Evolutionary conservation across 2,888 invertebrate genomes (phyloP).

Genomic region (Synergus gifuensis): DNA sequence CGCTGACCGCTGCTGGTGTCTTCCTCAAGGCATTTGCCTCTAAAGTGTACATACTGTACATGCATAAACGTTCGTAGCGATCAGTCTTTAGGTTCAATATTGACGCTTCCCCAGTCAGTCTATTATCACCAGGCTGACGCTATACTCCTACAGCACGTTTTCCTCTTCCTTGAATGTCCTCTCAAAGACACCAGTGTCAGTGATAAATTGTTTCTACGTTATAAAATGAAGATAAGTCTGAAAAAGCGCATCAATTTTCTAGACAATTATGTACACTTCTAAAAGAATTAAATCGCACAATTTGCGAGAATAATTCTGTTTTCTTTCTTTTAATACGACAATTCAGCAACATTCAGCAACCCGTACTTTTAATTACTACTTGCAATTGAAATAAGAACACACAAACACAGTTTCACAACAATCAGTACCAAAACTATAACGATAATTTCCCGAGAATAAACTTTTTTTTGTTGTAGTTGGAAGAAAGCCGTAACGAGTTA

Average conservation of each 20-base stretch:
- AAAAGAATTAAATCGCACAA: not conserved
- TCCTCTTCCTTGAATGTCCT: constrained; percentile 43
- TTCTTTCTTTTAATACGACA: not conserved
- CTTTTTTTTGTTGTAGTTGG: not conserved
- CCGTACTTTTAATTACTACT: not conserved
- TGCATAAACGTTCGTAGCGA: constrained; percentile 46
- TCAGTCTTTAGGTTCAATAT: constrained; percentile 59
- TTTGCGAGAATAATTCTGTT: not conserved
- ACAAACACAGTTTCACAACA: not conserved
- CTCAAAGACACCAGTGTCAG: constrained; percentile 47
- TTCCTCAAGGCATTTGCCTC: constrained; percentile 13
- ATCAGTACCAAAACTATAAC: not conserved
- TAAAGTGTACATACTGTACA: not conserved
- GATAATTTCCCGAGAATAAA: constrained; percentile 16
- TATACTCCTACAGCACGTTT: constrained; percentile 50
- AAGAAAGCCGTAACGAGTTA: constrained; percentile 23
- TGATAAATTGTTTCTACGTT: not conserved
- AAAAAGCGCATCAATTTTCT: not conserved
- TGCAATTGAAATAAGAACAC: not conserved
- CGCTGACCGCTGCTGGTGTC: constrained; percentile 17
- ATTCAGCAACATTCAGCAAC: not conserved
- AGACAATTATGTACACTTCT: not conserved
- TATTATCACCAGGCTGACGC: constrained; percentile 61
- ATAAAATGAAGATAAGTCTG: not conserved
- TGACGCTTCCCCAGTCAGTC: constrained; percentile 62